These are phyloP conservation scores for Cebus imitator DNA, from an alignment of 2,113 vertebrate species.

Conservation along the genomic window DNA sequence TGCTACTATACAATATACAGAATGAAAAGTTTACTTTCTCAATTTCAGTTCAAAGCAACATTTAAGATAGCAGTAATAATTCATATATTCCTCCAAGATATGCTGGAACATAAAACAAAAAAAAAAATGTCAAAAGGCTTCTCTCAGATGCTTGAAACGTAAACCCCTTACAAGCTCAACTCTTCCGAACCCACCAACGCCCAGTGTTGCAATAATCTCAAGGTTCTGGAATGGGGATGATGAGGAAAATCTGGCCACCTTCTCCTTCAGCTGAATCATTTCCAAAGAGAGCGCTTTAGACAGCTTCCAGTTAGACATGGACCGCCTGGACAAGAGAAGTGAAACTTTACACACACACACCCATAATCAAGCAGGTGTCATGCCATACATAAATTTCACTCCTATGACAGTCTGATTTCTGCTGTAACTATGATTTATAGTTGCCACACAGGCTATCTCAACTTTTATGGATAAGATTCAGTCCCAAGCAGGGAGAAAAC, in stretches of 20 bases:
- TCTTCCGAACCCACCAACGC: slow-evolving; percentile 95
- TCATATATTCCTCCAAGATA: slow-evolving; percentile 41
- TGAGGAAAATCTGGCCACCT: slow-evolving; percentile 85
- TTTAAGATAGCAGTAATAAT: slow-evolving; percentile 32
- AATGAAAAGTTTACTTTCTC: slow-evolving; percentile 19
- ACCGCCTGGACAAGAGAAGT: slow-evolving; percentile 78
- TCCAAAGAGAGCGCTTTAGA: slow-evolving; percentile 84
- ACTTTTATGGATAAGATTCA: background rate
- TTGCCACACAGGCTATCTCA: background rate
- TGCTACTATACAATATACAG: background rate
- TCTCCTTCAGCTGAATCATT: slow-evolving; percentile 89
- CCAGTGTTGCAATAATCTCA: slow-evolving; percentile 92
- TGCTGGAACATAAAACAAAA: slow-evolving; percentile 60
- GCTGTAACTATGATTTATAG: background rate
- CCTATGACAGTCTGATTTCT: background rate
- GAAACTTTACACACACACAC: background rate
- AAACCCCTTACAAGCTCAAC: slow-evolving; percentile 94
- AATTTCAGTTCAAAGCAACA: slow-evolving; percentile 25
- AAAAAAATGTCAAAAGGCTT: slow-evolving; percentile 62
- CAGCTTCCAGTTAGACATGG: slow-evolving; percentile 80
- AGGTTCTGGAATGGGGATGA: slow-evolving; percentile 90
- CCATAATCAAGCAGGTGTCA: background rate
- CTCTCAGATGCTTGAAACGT: slow-evolving; percentile 81
- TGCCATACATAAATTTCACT: background rate
- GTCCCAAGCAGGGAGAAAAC: background rate